Base-by-base conservation (phyloP, 2,797 vertebrate species). In the Limnodromus scolopaceus region DNA sequence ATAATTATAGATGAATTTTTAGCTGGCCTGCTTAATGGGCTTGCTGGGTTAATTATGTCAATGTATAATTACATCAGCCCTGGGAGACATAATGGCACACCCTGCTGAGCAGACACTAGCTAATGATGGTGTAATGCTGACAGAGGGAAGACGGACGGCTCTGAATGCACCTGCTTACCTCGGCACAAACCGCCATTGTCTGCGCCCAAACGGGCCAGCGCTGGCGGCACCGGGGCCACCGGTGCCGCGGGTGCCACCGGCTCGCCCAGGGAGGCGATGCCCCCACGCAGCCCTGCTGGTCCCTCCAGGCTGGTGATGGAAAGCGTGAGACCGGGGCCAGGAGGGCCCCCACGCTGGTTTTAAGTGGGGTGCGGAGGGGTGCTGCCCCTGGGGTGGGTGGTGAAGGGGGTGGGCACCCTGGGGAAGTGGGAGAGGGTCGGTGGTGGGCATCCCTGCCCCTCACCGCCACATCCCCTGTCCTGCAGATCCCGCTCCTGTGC, bases 41-140 rank as follows among this genome's bases (percentile, higher is more conserved):
- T 99, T 99, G 99, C 99, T 99, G 99, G 99, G 99, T 99, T 99
- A 99, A 99, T 99, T 99, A 99, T 99, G 99, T 99, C 99, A 99
- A 99, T 99, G 99, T 99, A 99, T 99, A 99, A 99, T 99, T 99
- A 99, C 99, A 99, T 98, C 98, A 99, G 99, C 99, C 99, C 98
- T 98, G 99, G 99, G 99, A 99, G 99, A 99, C 98, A 98, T 99
- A 98, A 99, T 98, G 99, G 98, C 97, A 98, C 98, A 98, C 99
- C 99, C 99, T 96, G 98, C 99, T 99, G 99, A 98, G 99, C 99
- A 98, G 98, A 98, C 98, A 98, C 98, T 95, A 98, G 98, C 98
- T 99, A 99, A 99, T 99, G 99, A 99, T 98, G 97, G 98, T 98
- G 98, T 98, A 98, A 98, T 97, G 98, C 99, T 99, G 98, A 99